Conservation (phyloP, 2,113 vertebrate genomes). For the Campylorhamphus procurvoides region DNA sequence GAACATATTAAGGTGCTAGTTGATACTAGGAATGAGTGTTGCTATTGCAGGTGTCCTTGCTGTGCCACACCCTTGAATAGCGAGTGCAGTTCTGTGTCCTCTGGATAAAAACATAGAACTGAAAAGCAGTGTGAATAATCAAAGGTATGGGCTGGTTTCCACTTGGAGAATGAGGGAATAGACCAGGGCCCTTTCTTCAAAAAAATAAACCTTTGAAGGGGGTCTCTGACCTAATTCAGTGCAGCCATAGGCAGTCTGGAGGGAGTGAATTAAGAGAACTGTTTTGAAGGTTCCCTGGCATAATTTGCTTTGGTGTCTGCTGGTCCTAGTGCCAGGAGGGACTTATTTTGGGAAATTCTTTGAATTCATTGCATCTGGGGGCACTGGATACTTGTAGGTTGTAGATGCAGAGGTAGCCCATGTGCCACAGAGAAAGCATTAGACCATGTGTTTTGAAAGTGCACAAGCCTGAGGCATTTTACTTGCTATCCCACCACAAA, state of each 20-base stretch:
- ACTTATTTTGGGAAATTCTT: neutral
- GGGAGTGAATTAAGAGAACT: neutral
- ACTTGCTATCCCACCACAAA: neutral
- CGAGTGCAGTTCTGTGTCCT: neutral
- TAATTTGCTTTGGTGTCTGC: neutral
- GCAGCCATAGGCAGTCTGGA: neutral
- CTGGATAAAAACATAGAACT: neutral
- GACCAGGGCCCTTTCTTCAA: neutral
- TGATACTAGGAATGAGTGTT: neutral
- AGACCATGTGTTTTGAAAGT: neutral
- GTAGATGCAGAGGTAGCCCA: neutral
- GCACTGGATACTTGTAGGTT: neutral
- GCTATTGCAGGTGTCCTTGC: neutral
- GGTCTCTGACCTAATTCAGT: neutral
- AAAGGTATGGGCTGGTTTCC: neutral
- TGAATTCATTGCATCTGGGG: neutral
- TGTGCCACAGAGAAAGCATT: neutral
- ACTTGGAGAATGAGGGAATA: neutral
- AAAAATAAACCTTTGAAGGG: neutral
- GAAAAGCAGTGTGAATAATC: neutral
- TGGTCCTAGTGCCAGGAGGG: neutral
- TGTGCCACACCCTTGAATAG: no score
- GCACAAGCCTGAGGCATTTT: neutral
- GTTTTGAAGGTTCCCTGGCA: neutral
- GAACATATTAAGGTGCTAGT: neutral